A percentile compares a stretch with the other conserved stretches of the same genome.
phyloP scores from a whole-genome alignment of 2,113 vertebrate genomes.

The Ranitomeya variabilis region DNA sequence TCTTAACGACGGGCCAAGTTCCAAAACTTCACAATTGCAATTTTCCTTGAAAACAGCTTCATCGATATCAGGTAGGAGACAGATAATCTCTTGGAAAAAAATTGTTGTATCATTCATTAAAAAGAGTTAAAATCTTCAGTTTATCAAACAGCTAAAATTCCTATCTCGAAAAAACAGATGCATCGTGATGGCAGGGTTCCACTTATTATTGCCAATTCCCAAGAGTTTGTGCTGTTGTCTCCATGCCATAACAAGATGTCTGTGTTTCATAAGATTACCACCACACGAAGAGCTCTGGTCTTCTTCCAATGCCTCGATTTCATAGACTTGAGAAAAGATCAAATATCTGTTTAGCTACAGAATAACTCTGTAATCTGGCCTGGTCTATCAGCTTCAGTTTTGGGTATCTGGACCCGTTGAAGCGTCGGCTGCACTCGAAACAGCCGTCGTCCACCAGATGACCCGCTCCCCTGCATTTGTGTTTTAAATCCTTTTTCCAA shows the following conservation, averaged over 20 bases:
- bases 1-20: background rate
- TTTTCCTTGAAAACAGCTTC: background rate
- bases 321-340: slow-evolving; percentile 1
- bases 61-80: background rate
- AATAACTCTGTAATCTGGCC: slow-evolving; percentile 63
- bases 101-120: background rate
- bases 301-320: slow-evolving; percentile 8
- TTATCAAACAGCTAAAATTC: background rate
- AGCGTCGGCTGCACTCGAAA: too few relatives aligned
- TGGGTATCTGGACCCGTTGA: background rate
- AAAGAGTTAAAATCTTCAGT: background rate
- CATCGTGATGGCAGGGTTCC: background rate
- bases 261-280: slow-evolving; percentile 5
- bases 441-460: too few relatives aligned
- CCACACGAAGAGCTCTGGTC: background rate
- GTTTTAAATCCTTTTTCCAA: too few relatives aligned
- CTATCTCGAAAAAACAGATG: slow-evolving; percentile 9
- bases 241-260: background rate
- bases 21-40: background rate
- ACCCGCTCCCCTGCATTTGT: too few relatives aligned
- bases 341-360: background rate
- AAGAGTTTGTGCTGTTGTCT: background rate
- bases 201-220: background rate
- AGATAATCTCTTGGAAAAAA: background rate
- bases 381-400: background rate